phyloP scores from a whole-genome alignment of 2,113 vertebrate genomes.

The Cyanoliseus patagonus region DNA sequence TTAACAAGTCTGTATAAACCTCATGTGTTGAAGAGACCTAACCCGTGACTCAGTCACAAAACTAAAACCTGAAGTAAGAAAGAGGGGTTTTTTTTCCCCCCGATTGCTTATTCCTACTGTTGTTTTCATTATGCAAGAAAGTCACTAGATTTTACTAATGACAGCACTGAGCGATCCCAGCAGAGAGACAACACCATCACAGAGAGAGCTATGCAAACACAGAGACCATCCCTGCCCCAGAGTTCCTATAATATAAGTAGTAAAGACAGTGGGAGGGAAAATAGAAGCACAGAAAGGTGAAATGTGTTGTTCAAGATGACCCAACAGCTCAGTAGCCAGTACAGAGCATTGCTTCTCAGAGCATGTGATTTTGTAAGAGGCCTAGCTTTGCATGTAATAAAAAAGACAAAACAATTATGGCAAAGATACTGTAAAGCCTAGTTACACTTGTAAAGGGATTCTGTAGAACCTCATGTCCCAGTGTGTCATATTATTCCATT shows the following conservation, averaged over 20 bases:
- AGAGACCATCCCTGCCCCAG: not conserved
- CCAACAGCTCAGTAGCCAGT: not conserved
- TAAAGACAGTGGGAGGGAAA: constrained; percentile 24
- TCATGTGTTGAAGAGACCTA: not conserved
- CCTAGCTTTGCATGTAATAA: not conserved
- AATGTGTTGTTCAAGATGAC: not conserved
- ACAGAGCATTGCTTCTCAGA: not conserved
- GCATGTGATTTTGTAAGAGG: not conserved
- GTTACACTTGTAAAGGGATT: not conserved
- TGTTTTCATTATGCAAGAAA: not conserved
- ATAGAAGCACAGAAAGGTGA: constrained; percentile 24
- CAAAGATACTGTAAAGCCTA: constrained; percentile 17
- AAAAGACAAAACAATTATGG: not conserved
- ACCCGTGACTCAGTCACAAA: constrained; percentile 27
- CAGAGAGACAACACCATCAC: not conserved
- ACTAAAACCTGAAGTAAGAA: not conserved
- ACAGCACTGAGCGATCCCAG: not conserved
- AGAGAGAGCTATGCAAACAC: constrained; percentile 24
- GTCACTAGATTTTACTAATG: not conserved
- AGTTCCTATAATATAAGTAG: constrained; percentile 48
- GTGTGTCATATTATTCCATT: not conserved
- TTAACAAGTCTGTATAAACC: constrained; percentile 45
- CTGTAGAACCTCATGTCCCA: constrained; percentile 19
- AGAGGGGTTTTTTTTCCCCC: not conserved
- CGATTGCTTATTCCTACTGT: not conserved